Base-by-base conservation (phyloP, 2,888 invertebrate genomes). In the Philereme transversata region DNA sequence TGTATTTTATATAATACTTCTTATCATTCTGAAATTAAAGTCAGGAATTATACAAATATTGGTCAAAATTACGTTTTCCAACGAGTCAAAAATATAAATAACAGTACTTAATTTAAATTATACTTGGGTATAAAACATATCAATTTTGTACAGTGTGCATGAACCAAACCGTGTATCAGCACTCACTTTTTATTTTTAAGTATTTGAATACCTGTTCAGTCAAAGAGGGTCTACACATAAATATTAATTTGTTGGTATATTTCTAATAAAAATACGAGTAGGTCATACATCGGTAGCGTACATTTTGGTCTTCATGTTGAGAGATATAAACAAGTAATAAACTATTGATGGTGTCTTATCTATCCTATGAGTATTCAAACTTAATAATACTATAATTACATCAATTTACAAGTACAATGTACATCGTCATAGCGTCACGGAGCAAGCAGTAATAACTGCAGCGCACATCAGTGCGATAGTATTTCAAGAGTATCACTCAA, bases 341-440 rank as follows among this genome's bases (percentile, higher is more conserved):
- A 57, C 74, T 81, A 81, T 80, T 82, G 80, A 82, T 82, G 86
- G 81, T 84, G 76, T 77, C 69, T 76, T 82, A 84, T 55, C 57
- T 66, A 80, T 62, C 69, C 78, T 83, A 81, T 89, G 90, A 90
- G 90, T 90, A 90, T 90, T 90, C 78, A 76, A 82, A 78, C 82
- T 83, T 88, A 87, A 71, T 82, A 84, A 83, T 84, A 83, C 81
- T 82, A 82, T 87, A 88, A 88, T 84, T 88, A 89, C 88, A 89
- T 76, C 67, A 76, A 74, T 73, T 75, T 75, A 77, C 74, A 72
- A 69, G 69, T 57, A 54, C 53, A 72, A 75, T 72, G 73, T 77
- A 79, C 76, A 69, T 79, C 82, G 71, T 79, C 76, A 62, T 51
- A 67, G 61, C 67, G 55, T 69, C 69, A 55, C 58, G 55, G 47